Conservation (phyloP, 2,113 vertebrate genomes). For the Silurus glanis region DNA sequence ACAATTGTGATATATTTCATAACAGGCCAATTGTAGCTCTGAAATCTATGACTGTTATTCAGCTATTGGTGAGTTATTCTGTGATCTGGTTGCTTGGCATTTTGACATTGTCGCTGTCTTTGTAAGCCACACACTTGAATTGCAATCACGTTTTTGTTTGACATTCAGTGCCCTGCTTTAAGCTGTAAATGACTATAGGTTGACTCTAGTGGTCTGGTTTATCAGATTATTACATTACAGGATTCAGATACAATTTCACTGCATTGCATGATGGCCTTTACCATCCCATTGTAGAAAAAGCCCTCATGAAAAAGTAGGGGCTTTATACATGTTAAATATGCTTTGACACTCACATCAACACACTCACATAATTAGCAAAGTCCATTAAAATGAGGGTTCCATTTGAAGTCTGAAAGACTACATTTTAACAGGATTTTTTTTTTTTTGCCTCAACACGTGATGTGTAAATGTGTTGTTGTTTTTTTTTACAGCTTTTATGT, state of each 20-base stretch:
- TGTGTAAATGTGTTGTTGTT: neutral
- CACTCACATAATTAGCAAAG: slow-evolving; percentile 25
- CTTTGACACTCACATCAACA: slow-evolving; percentile 14
- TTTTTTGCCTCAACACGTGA: slow-evolving; percentile 27
- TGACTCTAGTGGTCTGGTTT: slow-evolving; percentile 35
- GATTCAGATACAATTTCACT: slow-evolving; percentile 14
- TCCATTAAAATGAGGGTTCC: slow-evolving; percentile 28
- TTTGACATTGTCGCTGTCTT: slow-evolving; percentile 18
- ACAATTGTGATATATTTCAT: neutral
- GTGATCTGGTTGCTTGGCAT: neutral
- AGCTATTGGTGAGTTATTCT: neutral
- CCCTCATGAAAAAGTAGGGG: neutral
- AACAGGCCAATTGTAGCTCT: neutral
- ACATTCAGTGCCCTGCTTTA: slow-evolving; percentile 14
- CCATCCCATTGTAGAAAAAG: neutral
- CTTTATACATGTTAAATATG: slow-evolving; percentile 50
- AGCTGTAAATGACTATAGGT: slow-evolving; percentile 24
- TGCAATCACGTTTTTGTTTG: slow-evolving; percentile 20
- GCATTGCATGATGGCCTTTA: slow-evolving; percentile 9
- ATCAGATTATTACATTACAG: slow-evolving; percentile 41
- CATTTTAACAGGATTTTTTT: slow-evolving; percentile 34
- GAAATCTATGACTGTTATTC: neutral
- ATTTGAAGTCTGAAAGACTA: slow-evolving; percentile 25
- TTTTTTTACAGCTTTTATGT: slow-evolving; percentile 57
- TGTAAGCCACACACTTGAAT: slow-evolving; percentile 8